phyloP scores from a whole-genome alignment of 23 tunicate genomes.

The Botrylloides violaceus region DNA sequence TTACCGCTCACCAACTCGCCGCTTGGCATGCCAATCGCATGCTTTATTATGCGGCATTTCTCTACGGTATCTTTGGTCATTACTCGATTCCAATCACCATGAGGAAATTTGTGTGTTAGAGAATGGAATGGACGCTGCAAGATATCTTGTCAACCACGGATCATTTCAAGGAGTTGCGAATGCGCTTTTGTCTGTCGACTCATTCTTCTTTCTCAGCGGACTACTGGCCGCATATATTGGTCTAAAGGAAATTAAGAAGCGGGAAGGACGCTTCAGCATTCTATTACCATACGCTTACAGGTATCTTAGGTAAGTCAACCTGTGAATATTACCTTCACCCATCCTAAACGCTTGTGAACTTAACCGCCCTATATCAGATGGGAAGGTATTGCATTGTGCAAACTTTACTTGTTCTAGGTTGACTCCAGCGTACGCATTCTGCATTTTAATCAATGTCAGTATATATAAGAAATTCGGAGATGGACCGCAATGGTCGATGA shows the following conservation, averaged over 20 bases:
- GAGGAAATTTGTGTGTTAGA: neutral
- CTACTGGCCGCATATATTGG: constrained; percentile 75
- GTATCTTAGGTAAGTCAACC: constrained; percentile 88
- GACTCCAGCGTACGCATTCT: constrained; percentile 81
- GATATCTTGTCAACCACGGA: constrained; percentile 33
- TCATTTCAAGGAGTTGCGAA: constrained; percentile 46
- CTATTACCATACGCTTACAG: constrained; percentile 53
- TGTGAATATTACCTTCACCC: no score
- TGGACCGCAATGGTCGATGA: constrained; percentile 55
- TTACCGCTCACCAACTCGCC: no score
- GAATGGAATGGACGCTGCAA: constrained; percentile 18
- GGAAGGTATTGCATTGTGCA: no score
- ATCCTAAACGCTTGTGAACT: no score
- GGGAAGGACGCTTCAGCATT: constrained; percentile 56
- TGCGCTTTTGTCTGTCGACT: constrained; percentile 67
- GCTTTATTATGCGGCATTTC: no score
- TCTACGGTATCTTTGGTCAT: no score
- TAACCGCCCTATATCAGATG: no score
- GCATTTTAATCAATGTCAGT: constrained; percentile 43
- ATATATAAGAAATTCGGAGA: constrained; percentile 43
- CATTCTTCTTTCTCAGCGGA: constrained; percentile 87
- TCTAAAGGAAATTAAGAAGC: constrained; percentile 37
- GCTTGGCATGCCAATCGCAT: no score
- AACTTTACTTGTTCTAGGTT: constrained; percentile 58
- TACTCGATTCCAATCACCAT: no score